Evolutionary conservation across 2,797 vertebrate genomes (phyloP).

Genomic region (Aulostomus chinensis): DNA sequence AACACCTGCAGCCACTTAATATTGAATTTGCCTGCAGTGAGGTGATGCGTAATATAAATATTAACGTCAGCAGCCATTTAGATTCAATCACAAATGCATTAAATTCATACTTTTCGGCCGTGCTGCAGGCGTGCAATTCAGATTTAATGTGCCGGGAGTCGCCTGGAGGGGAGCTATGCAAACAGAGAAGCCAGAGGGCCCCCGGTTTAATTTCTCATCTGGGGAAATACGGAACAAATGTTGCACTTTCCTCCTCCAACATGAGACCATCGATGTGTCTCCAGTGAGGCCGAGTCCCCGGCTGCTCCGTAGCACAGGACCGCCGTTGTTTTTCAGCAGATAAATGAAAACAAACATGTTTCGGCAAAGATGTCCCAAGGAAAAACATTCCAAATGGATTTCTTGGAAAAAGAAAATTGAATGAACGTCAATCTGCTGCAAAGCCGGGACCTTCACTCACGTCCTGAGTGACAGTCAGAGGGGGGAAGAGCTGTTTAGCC

Average conservation of each 20-base stretch:
- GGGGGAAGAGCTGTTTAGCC: no score
- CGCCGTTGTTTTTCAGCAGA: background rate
- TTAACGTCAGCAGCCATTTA: slow-evolving; percentile 41
- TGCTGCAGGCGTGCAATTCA: slow-evolving; percentile 28
- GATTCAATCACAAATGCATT: slow-evolving; percentile 48
- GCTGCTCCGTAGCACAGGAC: background rate
- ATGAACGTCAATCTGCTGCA: no score
- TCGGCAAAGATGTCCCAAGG: background rate
- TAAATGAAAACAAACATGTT: slow-evolving; percentile 6
- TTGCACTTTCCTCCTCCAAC: slow-evolving; percentile 12
- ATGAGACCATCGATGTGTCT: slow-evolving; percentile 2
- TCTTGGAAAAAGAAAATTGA: background rate
- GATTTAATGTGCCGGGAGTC: slow-evolving; percentile 33
- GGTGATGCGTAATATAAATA: slow-evolving; percentile 47
- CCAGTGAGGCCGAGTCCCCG: slow-evolving; percentile 10
- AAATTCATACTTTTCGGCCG: slow-evolving; percentile 11
- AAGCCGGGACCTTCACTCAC: no score
- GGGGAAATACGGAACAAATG: slow-evolving; percentile 11
- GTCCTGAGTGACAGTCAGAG: no score
- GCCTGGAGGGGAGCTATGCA: slow-evolving; percentile 37
- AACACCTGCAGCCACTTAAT: slow-evolving; percentile 59
- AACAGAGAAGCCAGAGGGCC: slow-evolving; percentile 6
- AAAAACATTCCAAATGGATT: background rate
- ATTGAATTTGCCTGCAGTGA: slow-evolving; percentile 34
- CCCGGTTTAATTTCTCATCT: slow-evolving; percentile 7